These are phyloP conservation scores for Nanorana parkeri DNA, from an alignment of 2,113 vertebrate species.

Conservation along the genomic window DNA sequence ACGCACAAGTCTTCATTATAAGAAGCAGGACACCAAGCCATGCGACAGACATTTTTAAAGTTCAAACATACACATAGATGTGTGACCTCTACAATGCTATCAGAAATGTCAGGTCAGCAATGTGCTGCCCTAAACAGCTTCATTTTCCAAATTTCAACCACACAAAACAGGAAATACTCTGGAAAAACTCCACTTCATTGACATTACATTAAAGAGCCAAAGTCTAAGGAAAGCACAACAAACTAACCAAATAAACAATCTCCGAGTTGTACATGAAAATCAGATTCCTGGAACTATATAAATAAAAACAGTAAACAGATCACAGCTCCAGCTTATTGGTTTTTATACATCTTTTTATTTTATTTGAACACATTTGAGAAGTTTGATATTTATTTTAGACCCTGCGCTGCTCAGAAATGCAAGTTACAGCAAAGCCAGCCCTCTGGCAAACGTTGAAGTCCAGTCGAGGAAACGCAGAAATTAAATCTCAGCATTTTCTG, in stretches of 20 bases:
- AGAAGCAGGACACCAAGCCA: neutral
- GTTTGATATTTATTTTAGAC: conserved; percentile 23
- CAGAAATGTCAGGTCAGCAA: conserved; percentile 23
- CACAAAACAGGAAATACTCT: conserved; percentile 34
- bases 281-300: neutral
- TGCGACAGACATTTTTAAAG: neutral
- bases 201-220: neutral
- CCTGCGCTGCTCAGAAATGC: conserved; percentile 13
- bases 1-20: neutral
- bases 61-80: neutral
- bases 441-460: neutral
- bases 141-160: neutral
- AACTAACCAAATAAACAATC: conserved; percentile 31
- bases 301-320: conserved; percentile 42
- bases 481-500: conserved; percentile 22
- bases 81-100: conserved; percentile 23
- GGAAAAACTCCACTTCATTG: conserved; percentile 11
- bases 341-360: conserved; percentile 17
- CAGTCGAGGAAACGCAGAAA: neutral
- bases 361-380: conserved; percentile 21
- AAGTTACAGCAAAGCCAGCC: conserved; percentile 18
- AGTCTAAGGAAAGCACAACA: neutral
- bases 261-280: conserved; percentile 22
- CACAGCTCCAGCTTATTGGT: neutral
- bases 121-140: neutral